phyloP scores from a whole-genome alignment of 2,888 invertebrate species.

The Zaprionus bogoriensis region DNA sequence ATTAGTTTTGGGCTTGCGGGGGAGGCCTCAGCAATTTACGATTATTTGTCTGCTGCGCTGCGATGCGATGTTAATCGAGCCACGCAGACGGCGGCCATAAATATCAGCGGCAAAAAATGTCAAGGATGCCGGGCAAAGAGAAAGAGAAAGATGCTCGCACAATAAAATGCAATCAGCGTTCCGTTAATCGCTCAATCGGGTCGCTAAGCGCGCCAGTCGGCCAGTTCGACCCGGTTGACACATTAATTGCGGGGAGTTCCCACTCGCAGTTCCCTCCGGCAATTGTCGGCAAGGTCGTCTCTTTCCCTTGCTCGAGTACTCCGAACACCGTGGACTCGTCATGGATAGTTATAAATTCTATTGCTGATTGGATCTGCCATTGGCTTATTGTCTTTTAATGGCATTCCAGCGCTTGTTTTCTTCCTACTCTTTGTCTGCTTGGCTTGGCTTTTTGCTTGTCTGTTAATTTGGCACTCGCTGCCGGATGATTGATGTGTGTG shows the following conservation, averaged over 20 bases:
- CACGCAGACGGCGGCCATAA: constrained; percentile 54
- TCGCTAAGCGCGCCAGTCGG: not conserved
- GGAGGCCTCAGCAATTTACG: constrained; percentile 65
- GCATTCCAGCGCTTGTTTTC: constrained; percentile 40
- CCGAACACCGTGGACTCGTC: no score
- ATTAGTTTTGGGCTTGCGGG: constrained; percentile 58
- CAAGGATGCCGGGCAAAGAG: constrained; percentile 58
- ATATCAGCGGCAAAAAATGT: constrained; percentile 55
- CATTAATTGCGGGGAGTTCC: constrained; percentile 58
- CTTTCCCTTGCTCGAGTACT: constrained; percentile 39
- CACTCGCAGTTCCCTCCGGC: not conserved
- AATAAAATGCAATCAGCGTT: constrained; percentile 62
- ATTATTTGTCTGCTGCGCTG: constrained; percentile 64
- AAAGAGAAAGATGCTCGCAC: constrained; percentile 28
- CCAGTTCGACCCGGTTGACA: constrained; percentile 54
- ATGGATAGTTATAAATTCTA: no score
- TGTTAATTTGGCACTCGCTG: constrained; percentile 63
- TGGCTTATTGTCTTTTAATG: constrained; percentile 68
- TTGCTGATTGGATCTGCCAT: constrained; percentile 67
- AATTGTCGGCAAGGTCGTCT: constrained; percentile 49
- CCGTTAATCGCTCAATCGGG: constrained; percentile 51
- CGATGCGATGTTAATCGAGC: constrained; percentile 44
- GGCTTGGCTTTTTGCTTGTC: no score
- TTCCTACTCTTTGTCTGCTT: no score
- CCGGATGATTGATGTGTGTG: constrained; percentile 56